A percentile compares a stretch with the other conserved stretches of the same genome.
Conservation (phyloP, 2,797 vertebrate genomes). For the Peromyscus aztecus region DNA sequence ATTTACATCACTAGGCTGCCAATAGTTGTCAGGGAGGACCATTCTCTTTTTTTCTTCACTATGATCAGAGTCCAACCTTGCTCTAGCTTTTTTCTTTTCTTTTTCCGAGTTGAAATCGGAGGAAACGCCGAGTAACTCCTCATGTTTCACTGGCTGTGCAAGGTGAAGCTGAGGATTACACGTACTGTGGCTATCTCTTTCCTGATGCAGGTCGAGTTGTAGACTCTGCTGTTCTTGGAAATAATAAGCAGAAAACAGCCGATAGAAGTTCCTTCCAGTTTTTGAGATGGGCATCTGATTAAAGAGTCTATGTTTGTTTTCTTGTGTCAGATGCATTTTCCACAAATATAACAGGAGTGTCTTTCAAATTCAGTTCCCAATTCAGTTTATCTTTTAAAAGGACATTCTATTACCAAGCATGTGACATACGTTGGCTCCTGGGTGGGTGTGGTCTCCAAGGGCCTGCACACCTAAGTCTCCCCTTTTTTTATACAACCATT, state of each 20-base stretch:
- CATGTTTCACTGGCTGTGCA: constrained; percentile 90
- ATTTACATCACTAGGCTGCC: constrained; percentile 94
- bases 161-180: neutral
- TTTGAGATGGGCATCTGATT: neutral
- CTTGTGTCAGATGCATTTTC: neutral
- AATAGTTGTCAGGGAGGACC: constrained; percentile 93
- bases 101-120: constrained; percentile 94
- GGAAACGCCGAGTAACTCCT: constrained; percentile 96
- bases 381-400: no score
- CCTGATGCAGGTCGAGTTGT: no score
- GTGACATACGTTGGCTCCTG: neutral
- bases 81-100: constrained; percentile 86
- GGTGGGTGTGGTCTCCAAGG: neutral
- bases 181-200: neutral
- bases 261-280: neutral
- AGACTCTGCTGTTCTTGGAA: neutral
- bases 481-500: neutral
- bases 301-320: neutral
- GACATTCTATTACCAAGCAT: neutral
- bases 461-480: neutral
- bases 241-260: neutral
- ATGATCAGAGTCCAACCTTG: constrained; percentile 93
- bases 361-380: neutral
- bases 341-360: neutral
- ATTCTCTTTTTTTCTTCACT: constrained; percentile 93